phyloP scores from a whole-genome alignment of 2,113 vertebrate genomes.

The Canis aureus region DNA sequence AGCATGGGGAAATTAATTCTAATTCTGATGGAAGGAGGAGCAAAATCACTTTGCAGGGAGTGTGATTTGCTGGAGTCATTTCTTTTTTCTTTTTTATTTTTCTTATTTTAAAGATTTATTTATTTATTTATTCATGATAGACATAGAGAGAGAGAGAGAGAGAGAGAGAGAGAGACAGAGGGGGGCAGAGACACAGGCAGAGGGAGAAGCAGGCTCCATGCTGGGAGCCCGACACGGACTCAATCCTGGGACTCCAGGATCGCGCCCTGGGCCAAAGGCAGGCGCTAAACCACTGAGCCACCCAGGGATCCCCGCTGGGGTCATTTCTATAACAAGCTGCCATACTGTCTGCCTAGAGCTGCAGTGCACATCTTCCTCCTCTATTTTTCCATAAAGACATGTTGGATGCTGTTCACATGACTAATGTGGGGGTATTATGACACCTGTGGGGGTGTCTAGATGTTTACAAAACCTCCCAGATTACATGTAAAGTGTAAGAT shows the following conservation, averaged over 20 bases:
- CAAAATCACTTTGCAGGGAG: not conserved
- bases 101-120: too few relatives aligned
- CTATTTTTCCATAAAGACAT: conserved; percentile 52
- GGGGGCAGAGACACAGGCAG: too few relatives aligned
- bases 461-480: conserved; percentile 20
- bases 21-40: not conserved
- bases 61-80: not conserved
- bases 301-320: not conserved
- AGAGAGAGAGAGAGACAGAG: too few relatives aligned
- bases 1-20: not conserved
- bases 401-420: conserved; percentile 38
- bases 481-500: not conserved
- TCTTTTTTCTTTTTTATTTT: not conserved
- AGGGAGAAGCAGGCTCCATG: too few relatives aligned
- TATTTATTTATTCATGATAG: too few relatives aligned
- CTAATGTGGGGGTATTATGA: not conserved
- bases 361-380: not conserved
- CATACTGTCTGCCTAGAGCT: not conserved
- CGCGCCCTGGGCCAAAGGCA: too few relatives aligned
- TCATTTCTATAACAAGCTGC: not conserved
- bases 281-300: too few relatives aligned
- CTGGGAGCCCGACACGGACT: too few relatives aligned
- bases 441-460: not conserved
- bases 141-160: too few relatives aligned
- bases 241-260: too few relatives aligned